These are phyloP conservation scores for Ascidia mentula DNA, from an alignment of 23 tunicate species.

Conservation along the genomic window DNA sequence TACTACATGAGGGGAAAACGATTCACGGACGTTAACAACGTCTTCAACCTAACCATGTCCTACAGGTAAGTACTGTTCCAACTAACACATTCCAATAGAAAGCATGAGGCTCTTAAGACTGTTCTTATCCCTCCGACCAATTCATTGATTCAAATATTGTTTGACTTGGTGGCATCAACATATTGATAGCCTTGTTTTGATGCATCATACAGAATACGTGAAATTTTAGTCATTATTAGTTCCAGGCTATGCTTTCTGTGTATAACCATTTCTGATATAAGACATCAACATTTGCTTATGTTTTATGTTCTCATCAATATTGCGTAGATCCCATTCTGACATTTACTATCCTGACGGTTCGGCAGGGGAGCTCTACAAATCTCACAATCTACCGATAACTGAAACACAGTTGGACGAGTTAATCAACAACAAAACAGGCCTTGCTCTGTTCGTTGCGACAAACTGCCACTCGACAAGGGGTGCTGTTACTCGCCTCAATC, in stretches of 20 bases:
- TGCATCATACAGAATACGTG: too few relatives aligned
- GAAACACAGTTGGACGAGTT: neutral
- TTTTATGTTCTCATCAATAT: too few relatives aligned
- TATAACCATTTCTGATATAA: too few relatives aligned
- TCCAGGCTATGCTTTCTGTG: too few relatives aligned
- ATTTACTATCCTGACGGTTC: neutral
- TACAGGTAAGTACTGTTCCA: constrained; percentile 5
- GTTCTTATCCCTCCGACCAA: too few relatives aligned
- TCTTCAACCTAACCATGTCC: constrained; percentile 18
- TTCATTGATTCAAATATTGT: too few relatives aligned
- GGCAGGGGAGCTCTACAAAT: neutral
- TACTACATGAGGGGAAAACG: neutral
- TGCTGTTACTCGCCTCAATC: constrained; percentile 30
- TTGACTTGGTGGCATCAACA: too few relatives aligned
- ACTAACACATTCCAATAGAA: too few relatives aligned
- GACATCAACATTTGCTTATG: too few relatives aligned
- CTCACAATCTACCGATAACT: neutral
- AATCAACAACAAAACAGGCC: neutral
- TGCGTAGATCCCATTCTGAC: neutral
- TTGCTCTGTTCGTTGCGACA: constrained; percentile 30
- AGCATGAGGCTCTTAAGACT: too few relatives aligned
- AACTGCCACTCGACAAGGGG: constrained; percentile 38
- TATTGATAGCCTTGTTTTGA: too few relatives aligned
- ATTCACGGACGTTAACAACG: neutral
- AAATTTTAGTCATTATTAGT: too few relatives aligned